Evolutionary conservation across 2,113 vertebrate species (phyloP).

Genomic region (Helogale parvula): DNA sequence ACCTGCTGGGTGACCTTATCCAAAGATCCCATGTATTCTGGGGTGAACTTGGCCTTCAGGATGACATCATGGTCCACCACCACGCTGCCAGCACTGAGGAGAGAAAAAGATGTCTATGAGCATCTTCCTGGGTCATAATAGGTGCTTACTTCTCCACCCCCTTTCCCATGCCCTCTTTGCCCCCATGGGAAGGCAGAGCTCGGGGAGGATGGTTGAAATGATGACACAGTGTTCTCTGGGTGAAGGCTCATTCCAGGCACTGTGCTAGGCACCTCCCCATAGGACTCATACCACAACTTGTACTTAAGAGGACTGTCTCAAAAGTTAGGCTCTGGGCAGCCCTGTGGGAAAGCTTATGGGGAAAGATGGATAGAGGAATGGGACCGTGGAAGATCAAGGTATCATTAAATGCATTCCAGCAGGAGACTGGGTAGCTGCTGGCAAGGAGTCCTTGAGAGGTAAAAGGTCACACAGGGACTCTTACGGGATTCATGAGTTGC

Average conservation of each 20-base stretch:
- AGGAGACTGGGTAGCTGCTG: not conserved
- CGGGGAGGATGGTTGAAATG: not conserved
- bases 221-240: not conserved
- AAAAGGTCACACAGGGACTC: not conserved
- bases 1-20: fast-evolving
- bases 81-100: conserved; percentile 57
- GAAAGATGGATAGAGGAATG: not conserved
- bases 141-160: not conserved
- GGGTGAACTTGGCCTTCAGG: not conserved
- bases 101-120: not conserved
- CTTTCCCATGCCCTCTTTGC: not conserved
- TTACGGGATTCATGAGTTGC: not conserved
- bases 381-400: not conserved
- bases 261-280: not conserved
- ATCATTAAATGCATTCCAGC: not conserved
- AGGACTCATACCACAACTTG: not conserved
- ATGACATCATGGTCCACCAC: conserved; percentile 65
- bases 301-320: not conserved
- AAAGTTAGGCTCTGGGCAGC: not conserved
- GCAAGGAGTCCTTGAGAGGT: not conserved
- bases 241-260: not conserved
- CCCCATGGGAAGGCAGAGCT: not conserved
- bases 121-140: not conserved
- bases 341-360: not conserved
- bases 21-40: not conserved